Percentiles rank a stretch among this genome's conserved stretches.
Evolutionary conservation across 2,113 vertebrate genomes (phyloP).

Genomic region (Poicephalus gulielmi): DNA sequence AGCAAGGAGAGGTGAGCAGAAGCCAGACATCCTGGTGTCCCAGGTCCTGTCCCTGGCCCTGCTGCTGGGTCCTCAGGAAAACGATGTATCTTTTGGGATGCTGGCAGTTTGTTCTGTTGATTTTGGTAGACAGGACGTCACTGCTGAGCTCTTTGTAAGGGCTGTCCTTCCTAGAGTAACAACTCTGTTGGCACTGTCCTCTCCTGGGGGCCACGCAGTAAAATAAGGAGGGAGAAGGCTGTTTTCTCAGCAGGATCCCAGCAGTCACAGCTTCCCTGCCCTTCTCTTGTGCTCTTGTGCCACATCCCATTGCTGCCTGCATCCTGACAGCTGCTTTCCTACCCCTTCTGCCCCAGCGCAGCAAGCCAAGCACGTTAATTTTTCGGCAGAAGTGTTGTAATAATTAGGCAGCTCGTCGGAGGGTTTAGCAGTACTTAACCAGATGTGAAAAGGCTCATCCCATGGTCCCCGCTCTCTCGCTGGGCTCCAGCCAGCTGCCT

Average conservation of each 20-base stretch:
- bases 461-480: conserved; percentile 67
- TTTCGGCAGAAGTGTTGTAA: conserved; percentile 91
- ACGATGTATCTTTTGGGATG: not conserved
- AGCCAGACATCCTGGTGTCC: not conserved
- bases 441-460: conserved; percentile 92
- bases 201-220: not conserved
- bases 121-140: not conserved
- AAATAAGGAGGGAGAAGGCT: not conserved
- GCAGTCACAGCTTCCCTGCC: not conserved
- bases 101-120: not conserved
- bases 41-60: not conserved
- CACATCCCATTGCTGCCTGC: not conserved
- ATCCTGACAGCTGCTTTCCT: conserved; percentile 54
- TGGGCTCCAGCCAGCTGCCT: conserved; percentile 72
- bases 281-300: not conserved
- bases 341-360: conserved; percentile 65
- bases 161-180: not conserved
- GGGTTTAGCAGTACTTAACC: conserved; percentile 87
- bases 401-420: conserved; percentile 85
- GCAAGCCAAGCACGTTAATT: conserved; percentile 82
- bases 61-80: not conserved
- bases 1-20: not conserved
- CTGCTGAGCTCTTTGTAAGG: not conserved
- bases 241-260: not conserved
- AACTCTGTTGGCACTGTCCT: not conserved